Base-by-base conservation (phyloP, 2,113 vertebrate species). In the Loxodonta africana region DNA sequence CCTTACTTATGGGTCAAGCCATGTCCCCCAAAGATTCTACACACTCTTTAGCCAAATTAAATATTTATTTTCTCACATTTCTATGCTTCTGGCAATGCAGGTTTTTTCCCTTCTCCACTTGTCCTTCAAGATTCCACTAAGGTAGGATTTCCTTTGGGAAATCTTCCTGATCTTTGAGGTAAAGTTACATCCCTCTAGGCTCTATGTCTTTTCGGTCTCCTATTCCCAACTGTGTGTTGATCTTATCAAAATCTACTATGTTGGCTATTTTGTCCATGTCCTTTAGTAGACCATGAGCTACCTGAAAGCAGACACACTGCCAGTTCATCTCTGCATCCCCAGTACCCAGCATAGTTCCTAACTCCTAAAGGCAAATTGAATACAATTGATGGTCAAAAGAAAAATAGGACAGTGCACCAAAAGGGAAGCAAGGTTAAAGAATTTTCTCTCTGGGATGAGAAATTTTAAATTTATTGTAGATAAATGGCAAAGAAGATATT, bases 391-490 rank as follows among this genome's bases (percentile, higher is more conserved):
- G 23, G 23, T 67, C 53, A 89, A 33, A 86, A 86, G 44, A 28
- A 88, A 95, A 91, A 87, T 83, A 84, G 44, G 46, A 37, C 46
- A 91, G 48, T 17, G 53, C 30, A 65, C 28, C 57, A 95, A 96
- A 69, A 95, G 15, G 11, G 21, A 91, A 63, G 15, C 3, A 30
- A 88, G 48, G n/a, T 82, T 95, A 82, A 88, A 26, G 2, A 53
- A 65, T 74, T 95, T 33, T 69, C 30, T 33, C 12, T 69, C 28
- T 51, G 41, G 44, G 18, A 95, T 83, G 83, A 77, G 57, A 87
- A 96, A 97, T 84, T 62, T 67, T 82, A 74, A 71, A 85, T 85
- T 91, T 95, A 82, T 65, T 86, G 80, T 10, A 65, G 5, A 82
- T 85, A 96, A 92, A 77, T 77, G 74, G 41, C 83, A 96, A 93